phyloP scores from a whole-genome alignment of 2,888 invertebrate genomes.

The Tinea trinotella region DNA sequence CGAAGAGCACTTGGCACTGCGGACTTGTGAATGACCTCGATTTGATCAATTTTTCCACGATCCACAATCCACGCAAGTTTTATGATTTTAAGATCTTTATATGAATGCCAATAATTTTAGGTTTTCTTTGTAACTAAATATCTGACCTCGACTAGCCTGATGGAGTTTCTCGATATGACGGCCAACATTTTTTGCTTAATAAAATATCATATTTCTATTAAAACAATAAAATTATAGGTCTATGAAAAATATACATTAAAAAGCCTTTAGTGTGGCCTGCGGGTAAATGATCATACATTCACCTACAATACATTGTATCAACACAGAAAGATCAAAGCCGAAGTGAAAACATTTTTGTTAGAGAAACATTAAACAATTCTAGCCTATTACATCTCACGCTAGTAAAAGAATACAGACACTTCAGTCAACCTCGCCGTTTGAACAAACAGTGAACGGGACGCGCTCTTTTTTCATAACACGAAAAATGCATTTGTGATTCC shows the following conservation, averaged over 20 bases:
- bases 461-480: slow-evolving; percentile 53
- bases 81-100: too few relatives aligned
- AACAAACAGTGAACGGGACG: slow-evolving; percentile 8
- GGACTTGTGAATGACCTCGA: too few relatives aligned
- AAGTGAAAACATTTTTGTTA: slow-evolving; percentile 5
- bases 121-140: too few relatives aligned
- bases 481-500: slow-evolving; percentile 65
- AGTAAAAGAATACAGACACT: slow-evolving; percentile 6
- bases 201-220: neutral
- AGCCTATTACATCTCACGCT: slow-evolving; percentile 1
- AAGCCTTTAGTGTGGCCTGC: neutral
- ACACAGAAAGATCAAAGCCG: slow-evolving; percentile 1
- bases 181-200: too few relatives aligned
- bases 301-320: neutral
- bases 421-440: slow-evolving; percentile 11
- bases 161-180: too few relatives aligned
- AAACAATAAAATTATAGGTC: neutral
- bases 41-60: too few relatives aligned
- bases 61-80: too few relatives aligned
- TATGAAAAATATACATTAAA: neutral
- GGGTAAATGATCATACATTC: neutral
- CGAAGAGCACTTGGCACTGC: too few relatives aligned
- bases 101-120: too few relatives aligned
- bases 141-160: too few relatives aligned
- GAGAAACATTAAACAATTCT: slow-evolving; percentile 7